These are phyloP conservation scores for Mycalesis mineus DNA, from an alignment of 2,888 invertebrate genomes.

Conservation along the genomic window DNA sequence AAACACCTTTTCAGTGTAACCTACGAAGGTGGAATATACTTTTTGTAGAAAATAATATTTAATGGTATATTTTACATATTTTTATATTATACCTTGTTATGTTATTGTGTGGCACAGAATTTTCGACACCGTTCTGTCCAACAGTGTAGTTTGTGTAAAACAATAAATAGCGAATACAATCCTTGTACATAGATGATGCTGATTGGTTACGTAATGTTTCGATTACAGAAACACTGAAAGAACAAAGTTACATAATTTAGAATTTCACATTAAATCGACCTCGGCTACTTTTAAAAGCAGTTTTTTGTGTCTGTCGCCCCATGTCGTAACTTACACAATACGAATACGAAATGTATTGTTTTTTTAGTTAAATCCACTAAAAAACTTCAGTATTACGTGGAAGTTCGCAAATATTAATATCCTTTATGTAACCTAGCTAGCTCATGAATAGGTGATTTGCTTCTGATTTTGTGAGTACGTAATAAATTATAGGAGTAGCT, in stretches of 20 bases:
- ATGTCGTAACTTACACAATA: slow-evolving; percentile 18
- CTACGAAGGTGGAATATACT: too few species aligned
- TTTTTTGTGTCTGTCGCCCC: slow-evolving; percentile 18
- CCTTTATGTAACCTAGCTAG: not conserved
- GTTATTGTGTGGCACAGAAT: too few species aligned
- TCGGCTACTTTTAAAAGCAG: slow-evolving; percentile 13
- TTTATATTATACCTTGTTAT: too few species aligned
- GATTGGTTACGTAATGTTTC: slow-evolving; percentile 3
- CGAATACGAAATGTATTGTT: slow-evolving; percentile 16
- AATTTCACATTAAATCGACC: slow-evolving; percentile 11
- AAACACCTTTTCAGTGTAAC: too few species aligned
- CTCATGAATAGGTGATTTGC: not conserved
- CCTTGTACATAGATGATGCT: too few species aligned
- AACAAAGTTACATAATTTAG: slow-evolving; percentile 16
- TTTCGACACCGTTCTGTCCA: too few species aligned
- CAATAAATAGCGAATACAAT: too few species aligned
- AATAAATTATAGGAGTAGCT: too few species aligned
- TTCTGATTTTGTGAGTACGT: not conserved
- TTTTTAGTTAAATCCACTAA: slow-evolving; percentile 4
- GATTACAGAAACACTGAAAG: slow-evolving; percentile 8
- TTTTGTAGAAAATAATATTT: too few species aligned
- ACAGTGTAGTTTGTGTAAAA: too few species aligned
- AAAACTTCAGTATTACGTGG: not conserved
- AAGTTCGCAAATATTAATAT: not conserved
- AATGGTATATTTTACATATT: too few species aligned